Percentiles rank a stretch among this genome's conserved stretches.
Evolutionary conservation across 2,888 invertebrate genomes (phyloP).

Genomic region (Mythimna ferrago): DNA sequence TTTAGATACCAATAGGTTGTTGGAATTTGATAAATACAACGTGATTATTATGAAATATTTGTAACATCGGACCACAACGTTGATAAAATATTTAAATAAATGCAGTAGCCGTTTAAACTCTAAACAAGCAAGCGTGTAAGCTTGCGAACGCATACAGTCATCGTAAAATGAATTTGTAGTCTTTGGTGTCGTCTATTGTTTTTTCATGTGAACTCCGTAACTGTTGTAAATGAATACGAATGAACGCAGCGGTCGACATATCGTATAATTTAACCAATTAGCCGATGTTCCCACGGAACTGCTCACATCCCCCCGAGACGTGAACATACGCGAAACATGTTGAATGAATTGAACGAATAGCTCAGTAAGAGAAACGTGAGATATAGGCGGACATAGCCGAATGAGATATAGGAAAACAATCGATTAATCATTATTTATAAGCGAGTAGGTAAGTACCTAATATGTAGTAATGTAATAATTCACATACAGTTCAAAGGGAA

Average conservation of each 20-base stretch:
- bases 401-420: constrained; percentile 6
- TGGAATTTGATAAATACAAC: constrained; percentile 15
- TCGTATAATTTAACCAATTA: constrained; percentile 86
- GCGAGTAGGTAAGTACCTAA: constrained; percentile 1
- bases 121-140: constrained; percentile 21
- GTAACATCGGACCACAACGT: constrained; percentile 14
- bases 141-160: constrained; percentile 25
- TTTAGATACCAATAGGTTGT: constrained; percentile 7
- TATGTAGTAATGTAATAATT: constrained; percentile 12
- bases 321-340: constrained; percentile 67
- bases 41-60: constrained; percentile 14
- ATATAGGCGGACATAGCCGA: constrained; percentile 23
- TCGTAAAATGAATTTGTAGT: constrained; percentile 68
- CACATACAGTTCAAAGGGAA: constrained; percentile 29
- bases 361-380: constrained; percentile 37
- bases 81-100: constrained; percentile 42
- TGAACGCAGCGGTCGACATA: constrained; percentile 72
- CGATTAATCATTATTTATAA: constrained; percentile 20
- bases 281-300: constrained; percentile 83
- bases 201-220: constrained; percentile 78
- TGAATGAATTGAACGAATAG: constrained; percentile 61
- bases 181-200: constrained; percentile 67
- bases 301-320: constrained; percentile 79
- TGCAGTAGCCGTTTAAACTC: constrained; percentile 24
- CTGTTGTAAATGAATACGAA: constrained; percentile 81